Evolutionary conservation across 2,888 invertebrate species (phyloP).

Genomic region (Parnassius mnemosyne): DNA sequence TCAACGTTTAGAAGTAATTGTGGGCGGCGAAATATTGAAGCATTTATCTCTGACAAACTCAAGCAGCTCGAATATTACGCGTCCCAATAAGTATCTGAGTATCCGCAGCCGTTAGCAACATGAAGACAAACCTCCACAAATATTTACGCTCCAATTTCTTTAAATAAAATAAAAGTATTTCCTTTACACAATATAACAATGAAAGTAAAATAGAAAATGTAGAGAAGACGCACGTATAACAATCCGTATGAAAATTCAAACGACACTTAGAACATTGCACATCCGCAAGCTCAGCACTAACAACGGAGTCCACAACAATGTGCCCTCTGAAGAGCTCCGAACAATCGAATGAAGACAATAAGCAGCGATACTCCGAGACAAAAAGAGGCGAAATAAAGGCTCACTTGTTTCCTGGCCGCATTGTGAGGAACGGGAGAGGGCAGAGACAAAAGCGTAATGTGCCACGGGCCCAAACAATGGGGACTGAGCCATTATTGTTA

Average conservation of each 20-base stretch:
- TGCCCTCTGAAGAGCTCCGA: conserved; percentile 80
- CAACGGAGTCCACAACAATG: conserved; percentile 78
- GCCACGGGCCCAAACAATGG: conserved; percentile 80
- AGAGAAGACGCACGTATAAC: conserved; percentile 40
- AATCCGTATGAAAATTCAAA: conserved; percentile 69
- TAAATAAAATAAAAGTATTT: conserved; percentile 1
- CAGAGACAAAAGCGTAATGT: conserved; percentile 81
- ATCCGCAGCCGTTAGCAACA: too few species aligned
- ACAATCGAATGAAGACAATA: conserved; percentile 82
- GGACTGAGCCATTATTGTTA: conserved; percentile 78
- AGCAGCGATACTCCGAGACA: conserved; percentile 82
- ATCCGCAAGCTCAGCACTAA: conserved; percentile 77
- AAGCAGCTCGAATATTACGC: neutral
- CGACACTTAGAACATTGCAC: conserved; percentile 73
- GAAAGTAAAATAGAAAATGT: conserved; percentile 20
- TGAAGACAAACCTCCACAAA: too few species aligned
- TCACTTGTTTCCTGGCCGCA: conserved; percentile 82
- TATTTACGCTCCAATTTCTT: too few species aligned
- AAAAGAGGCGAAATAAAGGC: conserved; percentile 82
- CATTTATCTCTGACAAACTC: conserved; percentile 11
- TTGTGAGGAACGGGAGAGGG: conserved; percentile 80
- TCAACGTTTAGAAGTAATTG: conserved; percentile 19
- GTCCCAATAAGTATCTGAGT: too few species aligned
- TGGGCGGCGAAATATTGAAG: conserved; percentile 12
- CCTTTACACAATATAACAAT: conserved; percentile 1